Conservation (phyloP, 2,113 vertebrate species). For the Eretmochelys imbricata region DNA sequence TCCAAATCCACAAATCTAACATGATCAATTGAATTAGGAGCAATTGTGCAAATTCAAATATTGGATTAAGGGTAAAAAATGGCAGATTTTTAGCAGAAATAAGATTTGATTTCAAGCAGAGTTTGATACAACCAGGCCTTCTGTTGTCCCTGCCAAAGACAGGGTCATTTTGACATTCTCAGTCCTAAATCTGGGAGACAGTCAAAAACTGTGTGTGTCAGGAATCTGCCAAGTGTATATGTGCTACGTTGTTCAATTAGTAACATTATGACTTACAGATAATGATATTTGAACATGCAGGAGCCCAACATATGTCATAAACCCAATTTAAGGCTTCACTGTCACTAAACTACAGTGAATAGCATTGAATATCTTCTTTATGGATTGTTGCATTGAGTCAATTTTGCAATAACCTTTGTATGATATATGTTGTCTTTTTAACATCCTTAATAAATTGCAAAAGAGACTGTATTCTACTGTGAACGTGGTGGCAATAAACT, state of each 20-base stretch:
- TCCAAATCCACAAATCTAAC: not conserved
- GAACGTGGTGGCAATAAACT: conserved; percentile 48
- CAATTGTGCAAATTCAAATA: conserved; percentile 23
- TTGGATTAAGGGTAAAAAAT: conserved; percentile 26
- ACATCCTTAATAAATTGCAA: conserved; percentile 30
- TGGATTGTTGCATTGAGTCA: not conserved
- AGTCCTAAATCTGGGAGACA: conserved; percentile 38
- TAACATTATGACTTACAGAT: conserved; percentile 8
- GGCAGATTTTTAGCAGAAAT: not conserved
- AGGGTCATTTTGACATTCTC: conserved; percentile 63
- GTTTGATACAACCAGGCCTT: conserved; percentile 33
- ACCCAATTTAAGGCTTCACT: not conserved
- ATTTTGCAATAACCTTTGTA: not conserved
- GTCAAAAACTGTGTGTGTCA: conserved; percentile 23
- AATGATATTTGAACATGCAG: not conserved
- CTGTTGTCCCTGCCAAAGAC: conserved; percentile 38
- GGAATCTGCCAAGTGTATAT: conserved; percentile 49
- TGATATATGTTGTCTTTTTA: not conserved
- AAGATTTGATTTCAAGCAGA: conserved; percentile 9
- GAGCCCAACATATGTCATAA: conserved; percentile 26
- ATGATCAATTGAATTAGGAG: conserved; percentile 12
- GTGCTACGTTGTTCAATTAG: conserved; percentile 20
- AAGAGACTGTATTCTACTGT: conserved; percentile 21
- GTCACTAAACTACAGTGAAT: not conserved
- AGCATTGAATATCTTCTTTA: not conserved